phyloP scores from a whole-genome alignment of 2,888 invertebrate genomes.

The Pachliopta kotzebuea region DNA sequence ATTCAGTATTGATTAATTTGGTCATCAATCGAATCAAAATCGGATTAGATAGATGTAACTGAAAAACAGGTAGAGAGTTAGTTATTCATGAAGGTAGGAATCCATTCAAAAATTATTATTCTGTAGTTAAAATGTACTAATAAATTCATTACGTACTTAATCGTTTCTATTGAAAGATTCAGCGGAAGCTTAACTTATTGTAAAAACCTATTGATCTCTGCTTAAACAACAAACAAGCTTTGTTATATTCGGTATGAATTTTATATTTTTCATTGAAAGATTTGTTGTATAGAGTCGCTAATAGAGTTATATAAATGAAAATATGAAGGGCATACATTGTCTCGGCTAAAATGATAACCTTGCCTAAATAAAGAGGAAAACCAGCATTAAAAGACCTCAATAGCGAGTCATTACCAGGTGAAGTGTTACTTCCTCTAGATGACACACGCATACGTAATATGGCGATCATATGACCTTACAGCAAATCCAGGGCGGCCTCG shows the following conservation, averaged over 20 bases:
- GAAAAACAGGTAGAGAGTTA: background rate
- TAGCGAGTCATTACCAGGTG: constrained; percentile 19
- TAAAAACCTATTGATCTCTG: background rate
- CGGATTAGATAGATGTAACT: background rate
- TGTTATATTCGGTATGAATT: background rate
- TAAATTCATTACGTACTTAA: background rate
- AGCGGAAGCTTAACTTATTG: background rate
- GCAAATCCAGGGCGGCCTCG: constrained; percentile 21
- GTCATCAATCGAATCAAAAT: background rate
- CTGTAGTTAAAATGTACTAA: background rate
- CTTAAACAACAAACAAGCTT: background rate
- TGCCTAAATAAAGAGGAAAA: constrained; percentile 25
- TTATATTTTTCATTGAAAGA: background rate
- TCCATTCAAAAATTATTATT: background rate
- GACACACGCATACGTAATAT: constrained; percentile 18
- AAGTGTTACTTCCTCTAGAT: constrained; percentile 27
- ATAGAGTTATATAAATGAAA: background rate
- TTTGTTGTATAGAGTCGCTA: background rate
- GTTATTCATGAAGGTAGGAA: background rate
- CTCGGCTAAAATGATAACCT: constrained; percentile 12
- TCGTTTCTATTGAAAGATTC: background rate
- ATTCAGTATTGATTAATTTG: too few relatives aligned
- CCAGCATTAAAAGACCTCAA: constrained; percentile 21
- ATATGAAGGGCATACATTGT: constrained; percentile 8
- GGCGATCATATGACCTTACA: constrained; percentile 23